Conservation (phyloP, 2,113 vertebrate species). For the Peromyscus maniculatus region DNA sequence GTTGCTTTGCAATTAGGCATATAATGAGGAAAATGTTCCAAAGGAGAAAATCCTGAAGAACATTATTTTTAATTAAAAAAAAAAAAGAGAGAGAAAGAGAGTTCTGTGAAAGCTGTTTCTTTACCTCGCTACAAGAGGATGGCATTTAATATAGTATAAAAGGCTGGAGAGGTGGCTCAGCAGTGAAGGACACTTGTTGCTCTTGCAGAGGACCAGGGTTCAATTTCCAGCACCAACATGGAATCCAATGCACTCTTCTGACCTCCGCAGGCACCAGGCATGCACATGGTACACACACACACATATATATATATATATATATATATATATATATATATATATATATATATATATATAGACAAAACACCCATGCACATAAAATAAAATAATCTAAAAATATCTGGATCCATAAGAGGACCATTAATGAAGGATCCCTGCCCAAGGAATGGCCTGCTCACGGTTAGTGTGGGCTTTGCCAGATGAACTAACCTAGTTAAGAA, state of each 20-base stretch:
- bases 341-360: background rate
- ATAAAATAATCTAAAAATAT: background rate
- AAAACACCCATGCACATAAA: background rate
- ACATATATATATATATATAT: background rate
- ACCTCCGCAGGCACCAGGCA: background rate
- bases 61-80: background rate
- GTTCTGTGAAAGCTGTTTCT: background rate
- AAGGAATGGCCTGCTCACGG: background rate
- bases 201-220: background rate
- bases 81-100: background rate
- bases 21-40: background rate
- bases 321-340: background rate
- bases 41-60: background rate
- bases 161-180: background rate
- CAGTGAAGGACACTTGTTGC: background rate
- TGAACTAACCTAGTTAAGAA: background rate
- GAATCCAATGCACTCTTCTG: background rate
- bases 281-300: background rate
- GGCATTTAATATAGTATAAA: background rate
- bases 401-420: background rate
- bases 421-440: background rate
- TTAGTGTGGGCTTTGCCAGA: background rate
- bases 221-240: background rate
- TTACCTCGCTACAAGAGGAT: background rate
- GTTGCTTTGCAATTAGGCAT: background rate